These are phyloP conservation scores for Ochotona curzoniae DNA, from an alignment of 2,113 vertebrate species.

Conservation along the genomic window DNA sequence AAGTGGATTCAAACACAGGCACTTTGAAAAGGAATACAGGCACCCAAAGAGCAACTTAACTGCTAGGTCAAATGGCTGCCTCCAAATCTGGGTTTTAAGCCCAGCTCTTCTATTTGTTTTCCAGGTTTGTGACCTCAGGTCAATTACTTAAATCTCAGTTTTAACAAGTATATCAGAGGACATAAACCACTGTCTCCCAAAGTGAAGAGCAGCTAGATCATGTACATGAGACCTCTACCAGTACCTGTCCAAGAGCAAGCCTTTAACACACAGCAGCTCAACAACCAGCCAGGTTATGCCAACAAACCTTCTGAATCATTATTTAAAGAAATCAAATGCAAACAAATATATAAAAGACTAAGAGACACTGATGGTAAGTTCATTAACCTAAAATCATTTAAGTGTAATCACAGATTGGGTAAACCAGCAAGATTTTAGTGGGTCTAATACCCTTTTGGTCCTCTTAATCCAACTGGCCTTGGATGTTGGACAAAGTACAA, in stretches of 20 bases:
- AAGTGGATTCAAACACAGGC: too few species aligned
- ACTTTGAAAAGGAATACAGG: too few species aligned
- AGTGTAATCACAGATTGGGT: neutral
- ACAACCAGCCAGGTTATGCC: neutral
- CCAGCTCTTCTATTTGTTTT: slow-evolving; percentile 23
- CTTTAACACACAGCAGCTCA: neutral
- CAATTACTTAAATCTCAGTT: slow-evolving; percentile 21
- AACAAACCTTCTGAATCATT: slow-evolving; percentile 2
- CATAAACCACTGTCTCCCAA: neutral
- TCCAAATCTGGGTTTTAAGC: neutral
- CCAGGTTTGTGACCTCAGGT: neutral
- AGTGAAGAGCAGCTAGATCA: slow-evolving; percentile 3
- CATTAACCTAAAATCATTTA: slow-evolving; percentile 18
- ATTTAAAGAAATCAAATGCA: neutral
- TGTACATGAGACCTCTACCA: neutral
- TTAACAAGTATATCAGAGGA: neutral
- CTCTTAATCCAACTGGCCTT: neutral
- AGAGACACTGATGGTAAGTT: neutral
- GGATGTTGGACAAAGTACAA: neutral
- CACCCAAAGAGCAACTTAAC: too few species aligned
- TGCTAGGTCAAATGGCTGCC: too few species aligned
- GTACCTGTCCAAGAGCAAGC: neutral
- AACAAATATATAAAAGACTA: neutral
- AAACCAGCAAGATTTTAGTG: neutral
- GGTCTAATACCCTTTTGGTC: neutral